Evolutionary conservation across 2,888 invertebrate species (phyloP).

Genomic region (Pelosia muscerda): DNA sequence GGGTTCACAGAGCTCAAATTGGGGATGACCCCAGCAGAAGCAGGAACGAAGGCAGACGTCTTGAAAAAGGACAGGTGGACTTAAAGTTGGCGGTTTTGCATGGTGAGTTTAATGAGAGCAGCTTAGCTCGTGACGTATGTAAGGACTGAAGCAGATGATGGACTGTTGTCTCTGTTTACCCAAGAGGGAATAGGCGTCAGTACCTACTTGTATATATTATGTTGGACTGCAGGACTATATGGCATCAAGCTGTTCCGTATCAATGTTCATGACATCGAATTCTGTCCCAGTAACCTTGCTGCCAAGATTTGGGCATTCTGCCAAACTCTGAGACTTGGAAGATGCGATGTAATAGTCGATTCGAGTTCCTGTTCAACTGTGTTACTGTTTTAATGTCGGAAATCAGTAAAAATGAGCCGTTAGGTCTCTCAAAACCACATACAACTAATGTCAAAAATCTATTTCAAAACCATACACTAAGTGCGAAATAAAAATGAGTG

Average conservation of each 20-base stretch:
- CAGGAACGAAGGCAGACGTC: too few species aligned
- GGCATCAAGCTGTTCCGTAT: background rate
- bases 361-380: background rate
- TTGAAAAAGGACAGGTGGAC: too few species aligned
- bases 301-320: conserved; percentile 9
- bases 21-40: too few species aligned
- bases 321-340: background rate
- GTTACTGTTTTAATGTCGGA: background rate
- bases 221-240: too few species aligned
- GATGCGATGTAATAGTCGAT: background rate
- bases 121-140: too few species aligned
- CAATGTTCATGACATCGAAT: background rate
- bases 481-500: background rate
- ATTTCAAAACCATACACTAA: background rate
- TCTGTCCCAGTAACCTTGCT: background rate
- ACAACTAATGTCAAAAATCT: background rate
- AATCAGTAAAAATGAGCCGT: background rate
- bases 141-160: too few species aligned
- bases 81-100: too few species aligned
- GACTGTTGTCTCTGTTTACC: too few species aligned
- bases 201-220: background rate
- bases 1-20: too few species aligned
- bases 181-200: too few species aligned
- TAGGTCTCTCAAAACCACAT: too few species aligned
- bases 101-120: too few species aligned